phyloP scores from a whole-genome alignment of 2,113 vertebrate species.

The Turdus rufiventris region DNA sequence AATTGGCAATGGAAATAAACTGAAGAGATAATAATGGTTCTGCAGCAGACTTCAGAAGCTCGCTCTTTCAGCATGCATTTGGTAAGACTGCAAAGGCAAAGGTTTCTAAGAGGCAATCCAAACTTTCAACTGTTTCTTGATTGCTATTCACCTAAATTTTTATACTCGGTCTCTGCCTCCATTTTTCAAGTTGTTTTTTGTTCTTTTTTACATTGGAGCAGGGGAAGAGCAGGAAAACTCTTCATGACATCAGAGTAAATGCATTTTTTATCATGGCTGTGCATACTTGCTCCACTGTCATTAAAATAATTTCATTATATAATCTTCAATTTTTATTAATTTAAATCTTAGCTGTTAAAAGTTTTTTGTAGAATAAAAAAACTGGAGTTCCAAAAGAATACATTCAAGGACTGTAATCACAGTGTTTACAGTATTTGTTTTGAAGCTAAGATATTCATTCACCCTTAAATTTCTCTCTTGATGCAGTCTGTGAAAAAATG shows the following conservation, averaged over 20 bases:
- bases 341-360: background rate
- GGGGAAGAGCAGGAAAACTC: background rate
- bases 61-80: background rate
- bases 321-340: background rate
- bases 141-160: slow-evolving; percentile 4
- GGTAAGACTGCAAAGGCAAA: background rate
- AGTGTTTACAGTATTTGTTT: background rate
- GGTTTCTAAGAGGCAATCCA: slow-evolving; percentile 23
- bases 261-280: background rate
- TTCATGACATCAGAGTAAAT: background rate
- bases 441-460: background rate
- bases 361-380: background rate
- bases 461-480: background rate
- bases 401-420: background rate
- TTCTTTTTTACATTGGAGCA: background rate
- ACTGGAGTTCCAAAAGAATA: background rate
- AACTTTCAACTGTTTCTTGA: slow-evolving; percentile 40
- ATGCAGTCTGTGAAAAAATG: background rate
- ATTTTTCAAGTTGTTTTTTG: background rate
- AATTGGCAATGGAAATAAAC: slow-evolving; percentile 73
- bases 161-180: background rate
- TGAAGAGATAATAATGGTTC: slow-evolving; percentile 63
- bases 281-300: background rate
- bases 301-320: background rate
- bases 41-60: slow-evolving; percentile 26